Conservation (phyloP, 2,113 vertebrate species). For the Gobio gobio region DNA sequence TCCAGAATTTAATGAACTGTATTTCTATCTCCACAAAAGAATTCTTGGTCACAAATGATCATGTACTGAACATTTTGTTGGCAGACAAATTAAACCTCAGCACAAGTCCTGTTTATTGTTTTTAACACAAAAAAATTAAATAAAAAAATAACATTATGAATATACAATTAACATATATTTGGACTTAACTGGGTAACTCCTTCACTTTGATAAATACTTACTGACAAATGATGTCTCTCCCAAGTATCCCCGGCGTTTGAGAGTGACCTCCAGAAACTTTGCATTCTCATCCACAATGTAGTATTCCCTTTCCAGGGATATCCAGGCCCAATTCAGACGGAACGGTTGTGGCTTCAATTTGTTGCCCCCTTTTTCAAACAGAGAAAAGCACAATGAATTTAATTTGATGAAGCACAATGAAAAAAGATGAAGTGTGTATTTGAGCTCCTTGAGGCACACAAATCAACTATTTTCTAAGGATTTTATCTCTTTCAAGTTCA, state of each 20-base stretch:
- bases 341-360: constrained; percentile 81
- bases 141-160: no score
- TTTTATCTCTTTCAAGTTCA: constrained; percentile 1
- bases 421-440: neutral
- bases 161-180: no score
- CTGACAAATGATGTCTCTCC: constrained; percentile 85
- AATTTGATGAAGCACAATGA: neutral
- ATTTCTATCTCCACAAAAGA: neutral
- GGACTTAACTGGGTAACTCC: neutral
- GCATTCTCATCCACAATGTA: constrained; percentile 83
- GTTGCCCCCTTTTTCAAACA: constrained; percentile 76
- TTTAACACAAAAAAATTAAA: neutral
- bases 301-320: constrained; percentile 84
- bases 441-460: neutral
- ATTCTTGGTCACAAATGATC: no score
- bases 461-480: neutral
- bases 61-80: no score
- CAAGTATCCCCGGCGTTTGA: constrained; percentile 81
- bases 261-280: constrained; percentile 81
- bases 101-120: neutral
- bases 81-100: neutral
- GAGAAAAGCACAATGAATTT: constrained; percentile 13
- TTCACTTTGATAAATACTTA: constrained; percentile 70
- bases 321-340: constrained; percentile 86
- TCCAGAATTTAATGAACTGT: neutral